Conservation (phyloP, 2,797 vertebrate species). For the Huso huso region DNA sequence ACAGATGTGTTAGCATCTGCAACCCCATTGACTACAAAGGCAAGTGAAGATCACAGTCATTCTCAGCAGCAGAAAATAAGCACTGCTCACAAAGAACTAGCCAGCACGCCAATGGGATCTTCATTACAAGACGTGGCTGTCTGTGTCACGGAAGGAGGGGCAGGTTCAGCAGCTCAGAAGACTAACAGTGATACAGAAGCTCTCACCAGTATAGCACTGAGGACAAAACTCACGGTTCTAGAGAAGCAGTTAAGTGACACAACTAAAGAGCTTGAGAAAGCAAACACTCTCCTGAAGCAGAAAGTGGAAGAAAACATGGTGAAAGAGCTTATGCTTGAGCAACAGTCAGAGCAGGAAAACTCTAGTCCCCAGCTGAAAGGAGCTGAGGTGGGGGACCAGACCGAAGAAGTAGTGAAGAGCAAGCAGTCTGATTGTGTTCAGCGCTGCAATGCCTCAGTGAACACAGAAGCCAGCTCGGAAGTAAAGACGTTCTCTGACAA, state of each 20-base stretch:
- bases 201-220: constrained; percentile 42
- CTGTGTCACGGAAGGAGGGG: constrained; percentile 23
- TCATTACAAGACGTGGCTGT: neutral
- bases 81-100: constrained; percentile 17
- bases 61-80: constrained; percentile 23
- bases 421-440: constrained; percentile 8
- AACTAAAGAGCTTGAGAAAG: constrained; percentile 64
- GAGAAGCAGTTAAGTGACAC: constrained; percentile 69
- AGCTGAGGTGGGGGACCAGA: constrained; percentile 15
- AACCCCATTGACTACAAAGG: constrained; percentile 21
- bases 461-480: constrained; percentile 35
- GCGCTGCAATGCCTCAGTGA: constrained; percentile 43
- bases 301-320: constrained; percentile 70
- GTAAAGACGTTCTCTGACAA: constrained; percentile 45
- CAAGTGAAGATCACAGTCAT: constrained; percentile 8
- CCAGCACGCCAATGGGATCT: neutral
- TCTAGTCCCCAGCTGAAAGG: constrained; percentile 38
- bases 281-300: constrained; percentile 59
- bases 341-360: constrained; percentile 61
- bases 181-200: constrained; percentile 41
- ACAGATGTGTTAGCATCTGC: neutral
- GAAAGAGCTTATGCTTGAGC: constrained; percentile 70
- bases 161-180: constrained; percentile 36
- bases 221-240: constrained; percentile 63
- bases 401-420: neutral